Percentiles rank a stretch among this genome's conserved stretches.
phyloP scores from a whole-genome alignment of 2,797 vertebrate genomes.

The Urosaurus nigricauda region DNA sequence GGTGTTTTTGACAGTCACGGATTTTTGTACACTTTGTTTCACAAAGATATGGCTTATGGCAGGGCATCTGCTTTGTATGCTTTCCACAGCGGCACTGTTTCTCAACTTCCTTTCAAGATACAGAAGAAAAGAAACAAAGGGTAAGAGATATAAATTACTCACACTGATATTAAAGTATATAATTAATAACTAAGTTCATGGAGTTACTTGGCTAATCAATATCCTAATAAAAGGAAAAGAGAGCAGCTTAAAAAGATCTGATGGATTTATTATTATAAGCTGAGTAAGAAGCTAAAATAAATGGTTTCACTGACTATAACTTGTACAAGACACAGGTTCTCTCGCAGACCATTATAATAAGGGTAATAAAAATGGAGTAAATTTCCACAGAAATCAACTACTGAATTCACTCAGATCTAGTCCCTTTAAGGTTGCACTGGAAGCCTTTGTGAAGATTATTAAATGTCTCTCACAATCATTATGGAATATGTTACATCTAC shows the following conservation, averaged over 20 bases:
- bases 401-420: neutral
- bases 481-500: neutral
- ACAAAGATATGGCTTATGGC: slow-evolving; percentile 93
- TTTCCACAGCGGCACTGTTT: slow-evolving; percentile 94
- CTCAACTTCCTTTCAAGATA: slow-evolving; percentile 88
- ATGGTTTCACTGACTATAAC: neutral
- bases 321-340: neutral
- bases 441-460: neutral
- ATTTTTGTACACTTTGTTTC: slow-evolving; percentile 92
- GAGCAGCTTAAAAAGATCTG: neutral
- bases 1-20: slow-evolving; percentile 91
- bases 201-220: neutral
- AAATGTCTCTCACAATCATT: neutral
- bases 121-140: neutral
- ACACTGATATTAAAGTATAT: neutral
- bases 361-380: neutral
- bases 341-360: neutral
- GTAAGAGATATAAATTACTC: neutral
- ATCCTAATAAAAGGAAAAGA: neutral
- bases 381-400: neutral
- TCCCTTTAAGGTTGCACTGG: neutral
- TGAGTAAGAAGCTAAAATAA: neutral
- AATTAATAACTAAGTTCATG: neutral
- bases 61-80: slow-evolving; percentile 88
- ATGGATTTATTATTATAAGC: neutral